A percentile compares a stretch with the other conserved stretches of the same genome.
phyloP scores from a whole-genome alignment of 2,888 invertebrate genomes.

The Bellardia pandia region DNA sequence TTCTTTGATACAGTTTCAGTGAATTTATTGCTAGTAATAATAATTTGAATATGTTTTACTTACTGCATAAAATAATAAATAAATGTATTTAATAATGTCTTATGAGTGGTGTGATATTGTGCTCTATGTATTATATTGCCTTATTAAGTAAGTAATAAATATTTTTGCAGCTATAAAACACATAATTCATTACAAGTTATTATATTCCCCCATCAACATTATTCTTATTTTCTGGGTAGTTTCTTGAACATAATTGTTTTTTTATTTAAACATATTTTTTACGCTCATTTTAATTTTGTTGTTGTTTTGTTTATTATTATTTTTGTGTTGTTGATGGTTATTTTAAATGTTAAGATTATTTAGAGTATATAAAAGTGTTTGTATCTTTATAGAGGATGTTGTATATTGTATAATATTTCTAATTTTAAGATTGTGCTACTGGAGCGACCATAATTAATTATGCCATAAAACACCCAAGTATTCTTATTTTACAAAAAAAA shows the following conservation, averaged over 20 bases:
- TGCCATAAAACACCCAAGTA: constrained; percentile 54
- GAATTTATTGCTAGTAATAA: too few relatives aligned
- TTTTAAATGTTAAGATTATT: not conserved
- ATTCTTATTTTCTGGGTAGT: constrained; percentile 17
- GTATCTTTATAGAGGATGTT: constrained; percentile 4
- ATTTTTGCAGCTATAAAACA: constrained; percentile 44
- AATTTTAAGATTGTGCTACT: not conserved
- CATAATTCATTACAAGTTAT: constrained; percentile 52
- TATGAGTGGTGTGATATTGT: constrained; percentile 4
- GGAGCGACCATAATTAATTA: constrained; percentile 56
- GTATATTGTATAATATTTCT: not conserved
- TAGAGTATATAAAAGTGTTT: too few relatives aligned
- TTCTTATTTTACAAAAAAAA: not conserved
- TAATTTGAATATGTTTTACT: too few relatives aligned
- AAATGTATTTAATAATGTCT: too few relatives aligned
- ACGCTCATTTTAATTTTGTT: not conserved
- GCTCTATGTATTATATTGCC: not conserved
- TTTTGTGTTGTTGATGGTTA: constrained; percentile 37
- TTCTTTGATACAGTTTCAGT: too few relatives aligned
- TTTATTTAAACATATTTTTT: not conserved
- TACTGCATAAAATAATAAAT: too few relatives aligned
- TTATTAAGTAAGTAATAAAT: constrained; percentile 37
- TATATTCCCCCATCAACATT: constrained; percentile 39
- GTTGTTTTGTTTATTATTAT: not conserved
- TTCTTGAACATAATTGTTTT: constrained; percentile 41